phyloP scores from a whole-genome alignment of 2,888 invertebrate species.

The Zygogramma bicolorata region DNA sequence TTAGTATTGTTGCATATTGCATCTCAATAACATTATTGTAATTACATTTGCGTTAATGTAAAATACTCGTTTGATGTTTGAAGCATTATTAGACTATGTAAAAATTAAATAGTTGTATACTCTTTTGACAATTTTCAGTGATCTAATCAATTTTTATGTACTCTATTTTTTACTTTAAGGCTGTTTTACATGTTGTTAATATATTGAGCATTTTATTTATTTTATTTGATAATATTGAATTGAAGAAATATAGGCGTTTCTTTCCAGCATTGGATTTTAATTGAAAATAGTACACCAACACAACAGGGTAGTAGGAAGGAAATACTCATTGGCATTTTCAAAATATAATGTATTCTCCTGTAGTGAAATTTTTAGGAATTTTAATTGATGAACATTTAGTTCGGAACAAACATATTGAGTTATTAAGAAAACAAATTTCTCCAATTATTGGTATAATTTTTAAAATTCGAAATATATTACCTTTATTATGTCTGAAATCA shows the following conservation, averaged over 20 bases:
- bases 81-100: slow-evolving; percentile 29
- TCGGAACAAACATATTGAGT: no score
- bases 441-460: no score
- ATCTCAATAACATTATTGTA: slow-evolving; percentile 27
- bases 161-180: slow-evolving; percentile 45
- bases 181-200: slow-evolving; percentile 52
- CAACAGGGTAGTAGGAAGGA: no score
- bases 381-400: no score
- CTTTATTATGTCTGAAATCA: no score
- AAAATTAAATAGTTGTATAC: slow-evolving; percentile 11
- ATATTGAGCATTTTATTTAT: slow-evolving; percentile 47
- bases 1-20: slow-evolving; percentile 47
- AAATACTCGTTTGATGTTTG: slow-evolving; percentile 38
- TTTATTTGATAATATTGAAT: slow-evolving; percentile 47
- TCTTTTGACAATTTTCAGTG: background rate
- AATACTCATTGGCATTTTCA: no score
- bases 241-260: slow-evolving; percentile 19
- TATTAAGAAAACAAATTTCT: no score
- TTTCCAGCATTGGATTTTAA: no score
- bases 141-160: background rate
- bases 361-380: no score
- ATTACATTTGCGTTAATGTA: slow-evolving; percentile 10
- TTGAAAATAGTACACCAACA: no score
- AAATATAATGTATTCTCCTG: no score
- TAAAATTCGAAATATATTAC: no score